Base-by-base conservation (phyloP, 2,113 vertebrate species). In the Saccopteryx leptura region DNA sequence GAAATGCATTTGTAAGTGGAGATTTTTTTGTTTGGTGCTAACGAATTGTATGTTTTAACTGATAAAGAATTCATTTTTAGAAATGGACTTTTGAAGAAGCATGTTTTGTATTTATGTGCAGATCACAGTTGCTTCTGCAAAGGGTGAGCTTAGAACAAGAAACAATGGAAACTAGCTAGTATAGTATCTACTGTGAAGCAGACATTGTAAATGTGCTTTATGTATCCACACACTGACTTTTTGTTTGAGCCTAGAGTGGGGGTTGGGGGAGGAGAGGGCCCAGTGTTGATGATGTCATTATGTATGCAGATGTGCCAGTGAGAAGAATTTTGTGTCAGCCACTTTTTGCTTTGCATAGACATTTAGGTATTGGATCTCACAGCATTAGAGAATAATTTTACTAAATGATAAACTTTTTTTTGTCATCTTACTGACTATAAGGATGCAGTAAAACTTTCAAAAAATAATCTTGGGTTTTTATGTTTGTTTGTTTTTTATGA, bases 301-400 rank as follows among this genome's bases (percentile, higher is more conserved):
- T 85, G n/a, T 96, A 82, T 95, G 87, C 92, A 93, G 18, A 60
- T 91, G 56, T 76, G 33, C 90, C 94, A 50, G 31, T 46, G 95
- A 74, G 81, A 96, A 96, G 88, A 89, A 72, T 97, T 92, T 95
- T 92, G 46, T 96, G 61, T 93, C 68, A 72, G 50, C 26, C 54
- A 68, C 76, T 96, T 93, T 82, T 19, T 90, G 69, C 91, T 0
- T 88, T 95, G 68, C 95, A 84, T 90, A 83, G 88, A 96, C 87
- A 90, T 81, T 80, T 97, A 21, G 15, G 26, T 39, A 91, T 13
- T 92, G 76, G 46, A 23, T 93, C 78, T 89, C n/a, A 93, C 12
- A 93, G 7, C 24, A 65, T 96, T 96, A 78, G 63, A 85, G 94
- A 94, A 79, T 33, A 86, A 3, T 50, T 92, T 90, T 90, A 87